Percentiles rank a stretch among this genome's conserved stretches.
Evolutionary conservation across 2,797 vertebrate species (phyloP).

Genomic region (Typhlichthys subterraneus): DNA sequence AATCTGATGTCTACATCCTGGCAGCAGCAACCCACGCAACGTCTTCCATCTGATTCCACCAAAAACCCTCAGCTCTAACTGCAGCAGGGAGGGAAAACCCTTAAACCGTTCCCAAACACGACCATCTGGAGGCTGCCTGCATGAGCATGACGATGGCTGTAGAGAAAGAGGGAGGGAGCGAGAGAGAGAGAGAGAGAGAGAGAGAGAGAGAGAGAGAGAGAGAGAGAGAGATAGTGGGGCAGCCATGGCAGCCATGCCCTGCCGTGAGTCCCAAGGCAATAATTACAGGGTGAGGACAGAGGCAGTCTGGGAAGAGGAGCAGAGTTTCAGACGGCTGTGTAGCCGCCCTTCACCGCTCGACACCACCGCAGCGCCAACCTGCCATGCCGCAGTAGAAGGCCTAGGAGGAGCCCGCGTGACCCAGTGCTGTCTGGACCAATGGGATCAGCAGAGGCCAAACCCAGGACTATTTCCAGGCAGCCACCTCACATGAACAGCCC

Average conservation of each 20-base stretch:
- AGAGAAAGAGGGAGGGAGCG: conserved; percentile 17
- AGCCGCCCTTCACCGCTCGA: conserved; percentile 69
- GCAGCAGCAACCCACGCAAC: conserved; percentile 47
- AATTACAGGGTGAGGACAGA: conserved; percentile 77
- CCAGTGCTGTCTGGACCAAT: too few relatives aligned
- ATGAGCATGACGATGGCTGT: conserved; percentile 58
- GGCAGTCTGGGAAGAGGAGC: conserved; percentile 52
- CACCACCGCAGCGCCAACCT: conserved; percentile 62
- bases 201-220: conserved; percentile 3
- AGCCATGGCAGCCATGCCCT: conserved; percentile 52
- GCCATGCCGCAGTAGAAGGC: conserved; percentile 49
- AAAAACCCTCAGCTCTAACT: conserved; percentile 54
- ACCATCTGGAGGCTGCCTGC: conserved; percentile 74
- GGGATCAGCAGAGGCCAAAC: conserved; percentile 8
- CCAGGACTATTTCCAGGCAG: conserved; percentile 9
- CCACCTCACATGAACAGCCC: conserved; percentile 25
- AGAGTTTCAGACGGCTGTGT: conserved; percentile 69
- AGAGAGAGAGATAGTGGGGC: conserved; percentile 8
- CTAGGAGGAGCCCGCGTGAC: conserved; percentile 14
- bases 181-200: conserved; percentile 4
- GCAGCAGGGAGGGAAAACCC: conserved; percentile 49
- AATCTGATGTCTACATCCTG: conserved; percentile 53
- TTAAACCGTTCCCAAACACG: conserved; percentile 62
- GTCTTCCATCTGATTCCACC: conserved; percentile 52
- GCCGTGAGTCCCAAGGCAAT: conserved; percentile 60